Evolutionary conservation across 1,140 invertebrate species (phyloP), one percentile per base, ranked within the genome.

Genomic region (Calycopis cecrops): DNA sequence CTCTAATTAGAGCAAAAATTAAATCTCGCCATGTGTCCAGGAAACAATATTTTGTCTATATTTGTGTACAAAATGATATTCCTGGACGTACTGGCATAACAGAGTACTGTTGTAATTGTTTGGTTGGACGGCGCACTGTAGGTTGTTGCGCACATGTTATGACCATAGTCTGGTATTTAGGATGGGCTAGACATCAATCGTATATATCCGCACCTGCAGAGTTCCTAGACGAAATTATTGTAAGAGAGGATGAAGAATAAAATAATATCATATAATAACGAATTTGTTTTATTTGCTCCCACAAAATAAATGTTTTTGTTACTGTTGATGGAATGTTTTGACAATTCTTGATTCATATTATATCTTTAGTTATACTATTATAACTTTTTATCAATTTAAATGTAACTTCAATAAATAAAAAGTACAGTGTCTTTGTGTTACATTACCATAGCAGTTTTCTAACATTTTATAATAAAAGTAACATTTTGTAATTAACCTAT

Each of bases 31-130:
- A 61, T 44, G 52, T 58, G 16, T 55, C 60, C 12, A 52, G 52
- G 28, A 62, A 38, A 55, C 52, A 58, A 47, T 62, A 62, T 48
- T 62, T 52, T 52, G 52, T 62, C 0, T 55, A 57, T 38, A 53
- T 62, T 44, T 54, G 44, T 54, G 17, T 60, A 38, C 40, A 60
- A 60, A 56, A 55, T n/a, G 55, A 55, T 52, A 14, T 52, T 6
- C 14, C 49, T 56, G 40, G 17, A 4, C 7, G 44, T 2, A 48
- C 44, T 11, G 17, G 16, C 1, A 48, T 18, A 3, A 6, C 11
- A 7, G 18, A 48, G 17, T 48, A 48, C 14, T 48, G 18, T 11
- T 48, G 44, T 18, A 11, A 16, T 48, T 48, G 18, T 3, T 48
- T 48, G 8, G 17, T 21, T 1, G 17, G 44, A 9, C 12, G 16